Conservation (phyloP, 2,797 vertebrate genomes). For the Enteromius argenteus region DNA sequence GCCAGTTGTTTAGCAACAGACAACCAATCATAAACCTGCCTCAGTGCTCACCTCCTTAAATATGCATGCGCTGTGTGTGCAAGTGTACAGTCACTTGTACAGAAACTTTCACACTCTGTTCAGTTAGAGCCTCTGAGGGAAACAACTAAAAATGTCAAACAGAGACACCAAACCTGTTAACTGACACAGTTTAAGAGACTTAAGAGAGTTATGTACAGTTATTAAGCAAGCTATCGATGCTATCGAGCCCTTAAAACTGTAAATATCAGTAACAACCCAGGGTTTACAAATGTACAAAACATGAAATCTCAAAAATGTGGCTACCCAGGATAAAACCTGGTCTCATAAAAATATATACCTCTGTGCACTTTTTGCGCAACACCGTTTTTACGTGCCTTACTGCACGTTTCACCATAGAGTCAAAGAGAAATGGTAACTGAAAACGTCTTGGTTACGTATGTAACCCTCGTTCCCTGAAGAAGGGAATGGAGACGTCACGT, state of each 20-base stretch:
- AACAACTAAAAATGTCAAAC: slow-evolving; percentile 18
- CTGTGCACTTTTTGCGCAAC: too few relatives aligned
- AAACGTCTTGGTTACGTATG: too few relatives aligned
- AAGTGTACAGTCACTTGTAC: background rate
- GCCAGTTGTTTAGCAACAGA: slow-evolving; percentile 9
- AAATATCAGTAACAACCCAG: background rate
- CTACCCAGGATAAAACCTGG: background rate
- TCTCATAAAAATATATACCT: too few relatives aligned
- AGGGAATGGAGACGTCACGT: too few relatives aligned
- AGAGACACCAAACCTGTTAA: background rate
- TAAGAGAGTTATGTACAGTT: background rate
- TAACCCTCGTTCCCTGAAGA: too few relatives aligned
- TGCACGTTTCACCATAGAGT: too few relatives aligned
- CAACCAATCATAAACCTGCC: slow-evolving; percentile 4
- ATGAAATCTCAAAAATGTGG: background rate
- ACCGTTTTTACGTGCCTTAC: too few relatives aligned
- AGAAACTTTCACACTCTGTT: slow-evolving; percentile 13
- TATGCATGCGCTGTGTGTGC: background rate
- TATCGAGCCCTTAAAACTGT: background rate
- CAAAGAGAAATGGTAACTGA: too few relatives aligned
- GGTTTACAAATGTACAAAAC: background rate
- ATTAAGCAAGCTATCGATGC: background rate
- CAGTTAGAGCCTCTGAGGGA: background rate
- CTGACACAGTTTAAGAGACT: background rate
- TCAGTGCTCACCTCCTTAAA: slow-evolving; percentile 1